Conservation (phyloP, 2,797 vertebrate genomes). For the Gymnoscopelus microlampas region DNA sequence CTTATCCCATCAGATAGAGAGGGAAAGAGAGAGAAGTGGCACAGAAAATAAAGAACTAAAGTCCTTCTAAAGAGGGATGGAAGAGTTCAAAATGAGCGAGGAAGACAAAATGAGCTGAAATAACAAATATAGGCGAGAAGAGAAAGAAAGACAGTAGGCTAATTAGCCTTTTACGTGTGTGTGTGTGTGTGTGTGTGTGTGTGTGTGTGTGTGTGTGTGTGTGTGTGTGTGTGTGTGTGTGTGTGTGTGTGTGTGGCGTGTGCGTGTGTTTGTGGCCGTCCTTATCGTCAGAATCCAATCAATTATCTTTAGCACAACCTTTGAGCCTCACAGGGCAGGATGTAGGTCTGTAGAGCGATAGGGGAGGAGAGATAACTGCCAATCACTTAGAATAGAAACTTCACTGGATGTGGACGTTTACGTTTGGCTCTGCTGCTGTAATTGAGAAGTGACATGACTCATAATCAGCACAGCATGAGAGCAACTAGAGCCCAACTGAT, state of each 20-base stretch:
- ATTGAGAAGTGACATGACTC: no score
- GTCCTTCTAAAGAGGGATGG: slow-evolving; percentile 42
- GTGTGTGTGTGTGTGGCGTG: neutral
- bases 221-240: neutral
- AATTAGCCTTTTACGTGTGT: slow-evolving; percentile 23
- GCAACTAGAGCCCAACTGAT: no score
- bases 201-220: slow-evolving; percentile 8
- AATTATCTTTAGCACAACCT: slow-evolving; percentile 54
- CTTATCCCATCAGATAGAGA: slow-evolving; percentile 74
- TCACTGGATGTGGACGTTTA: no score
- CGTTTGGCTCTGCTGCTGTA: no score
- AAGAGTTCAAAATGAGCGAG: slow-evolving; percentile 23
- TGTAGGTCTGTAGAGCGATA: slow-evolving; percentile 25
- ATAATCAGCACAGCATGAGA: no score
- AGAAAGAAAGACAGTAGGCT: slow-evolving; percentile 6
- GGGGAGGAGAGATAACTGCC: slow-evolving; percentile 17
- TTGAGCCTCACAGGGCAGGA: slow-evolving; percentile 40
- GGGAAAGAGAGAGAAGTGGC: slow-evolving; percentile 30
- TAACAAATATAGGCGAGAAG: slow-evolving; percentile 22
- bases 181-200: neutral
- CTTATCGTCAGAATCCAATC: slow-evolving; percentile 51
- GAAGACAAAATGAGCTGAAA: slow-evolving; percentile 36
- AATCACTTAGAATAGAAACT: slow-evolving; percentile 1
- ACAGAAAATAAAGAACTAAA: slow-evolving; percentile 53
- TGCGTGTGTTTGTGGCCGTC: slow-evolving; percentile 18